These are phyloP conservation scores for Hepsetus odoe DNA, from an alignment of 2,113 vertebrate species.

Conservation along the genomic window DNA sequence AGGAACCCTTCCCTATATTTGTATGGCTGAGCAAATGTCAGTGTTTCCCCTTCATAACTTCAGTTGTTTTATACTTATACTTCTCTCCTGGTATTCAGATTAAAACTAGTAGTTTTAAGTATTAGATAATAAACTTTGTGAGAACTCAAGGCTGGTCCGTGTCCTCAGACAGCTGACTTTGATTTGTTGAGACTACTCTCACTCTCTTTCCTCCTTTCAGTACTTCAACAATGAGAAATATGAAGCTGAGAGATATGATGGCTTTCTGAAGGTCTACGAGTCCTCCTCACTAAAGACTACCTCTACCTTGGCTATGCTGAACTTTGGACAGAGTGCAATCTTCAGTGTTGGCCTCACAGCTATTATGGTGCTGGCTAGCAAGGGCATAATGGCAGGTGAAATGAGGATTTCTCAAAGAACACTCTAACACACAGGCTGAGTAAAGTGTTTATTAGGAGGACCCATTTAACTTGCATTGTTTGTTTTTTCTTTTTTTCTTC, in stretches of 20 bases:
- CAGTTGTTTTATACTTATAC: no score
- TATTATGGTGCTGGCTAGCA: constrained; percentile 94
- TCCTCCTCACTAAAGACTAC: constrained; percentile 93
- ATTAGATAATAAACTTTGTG: no score
- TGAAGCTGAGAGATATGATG: constrained; percentile 91
- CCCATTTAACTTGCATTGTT: neutral
- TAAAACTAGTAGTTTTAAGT: no score
- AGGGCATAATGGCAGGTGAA: constrained; percentile 91
- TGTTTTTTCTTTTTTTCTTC: neutral
- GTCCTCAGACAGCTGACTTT: neutral
- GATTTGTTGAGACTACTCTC: neutral
- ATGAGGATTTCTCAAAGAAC: constrained; percentile 46
- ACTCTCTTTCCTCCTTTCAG: constrained; percentile 64
- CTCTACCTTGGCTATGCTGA: constrained; percentile 90
- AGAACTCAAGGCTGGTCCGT: neutral
- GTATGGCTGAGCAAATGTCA: no score
- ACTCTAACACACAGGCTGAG: no score
- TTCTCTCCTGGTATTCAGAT: no score
- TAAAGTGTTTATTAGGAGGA: neutral
- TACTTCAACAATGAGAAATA: constrained; percentile 99
- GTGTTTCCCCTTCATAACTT: no score
- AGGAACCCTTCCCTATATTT: no score
- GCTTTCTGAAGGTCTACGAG: constrained; percentile 90
- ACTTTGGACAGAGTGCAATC: constrained; percentile 94
- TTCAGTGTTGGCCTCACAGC: constrained; percentile 90